Evolutionary conservation across 2,113 vertebrate genomes (phyloP).

Genomic region (Asarcornis scutulata): DNA sequence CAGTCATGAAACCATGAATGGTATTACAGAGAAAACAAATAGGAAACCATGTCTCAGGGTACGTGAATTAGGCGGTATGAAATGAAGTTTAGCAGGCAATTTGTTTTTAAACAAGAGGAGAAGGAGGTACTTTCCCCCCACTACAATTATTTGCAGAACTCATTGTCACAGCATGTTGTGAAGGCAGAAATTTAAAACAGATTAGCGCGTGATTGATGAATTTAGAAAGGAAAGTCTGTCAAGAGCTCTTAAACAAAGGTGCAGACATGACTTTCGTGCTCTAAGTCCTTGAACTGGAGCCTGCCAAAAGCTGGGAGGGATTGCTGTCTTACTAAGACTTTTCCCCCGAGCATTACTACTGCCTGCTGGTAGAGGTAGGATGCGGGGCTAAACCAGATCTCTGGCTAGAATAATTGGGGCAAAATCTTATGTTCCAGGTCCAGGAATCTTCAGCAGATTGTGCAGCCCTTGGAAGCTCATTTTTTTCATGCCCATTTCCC

Average conservation of each 20-base stretch:
- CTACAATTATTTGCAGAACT: neutral
- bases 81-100: neutral
- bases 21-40: neutral
- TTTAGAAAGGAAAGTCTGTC: neutral
- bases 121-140: constrained; percentile 24
- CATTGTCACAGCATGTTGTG: neutral
- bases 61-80: neutral
- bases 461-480: neutral
- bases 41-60: neutral
- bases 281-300: neutral
- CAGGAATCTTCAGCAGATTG: neutral
- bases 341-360: neutral
- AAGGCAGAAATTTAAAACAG: neutral
- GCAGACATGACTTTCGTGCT: neutral
- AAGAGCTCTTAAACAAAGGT: constrained; percentile 9
- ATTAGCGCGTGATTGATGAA: neutral
- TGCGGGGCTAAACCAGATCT: neutral
- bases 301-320: neutral
- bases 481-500: neutral
- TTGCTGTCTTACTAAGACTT: neutral
- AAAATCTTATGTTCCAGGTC: neutral
- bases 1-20: neutral
- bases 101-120: constrained; percentile 34
- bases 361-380: neutral
- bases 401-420: rapidly evolving